Base-by-base conservation (phyloP, 1,140 invertebrate genomes). In the Zaprionus vittiger region DNA sequence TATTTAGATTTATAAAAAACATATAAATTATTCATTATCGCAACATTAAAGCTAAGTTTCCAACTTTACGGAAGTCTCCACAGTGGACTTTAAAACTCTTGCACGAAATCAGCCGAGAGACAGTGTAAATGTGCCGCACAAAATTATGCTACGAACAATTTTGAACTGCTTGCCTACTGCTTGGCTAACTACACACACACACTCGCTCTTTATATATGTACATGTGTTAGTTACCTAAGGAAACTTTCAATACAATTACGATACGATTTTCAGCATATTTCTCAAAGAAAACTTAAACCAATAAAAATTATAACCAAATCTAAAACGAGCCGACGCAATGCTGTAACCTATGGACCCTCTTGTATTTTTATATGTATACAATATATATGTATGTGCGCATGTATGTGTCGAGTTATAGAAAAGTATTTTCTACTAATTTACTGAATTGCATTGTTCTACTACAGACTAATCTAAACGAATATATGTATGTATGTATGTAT, bases 371-470 rank as follows among this genome's bases (percentile, higher is more conserved):
- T 89, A 89, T 81, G 74, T 72, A 62, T 86, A 64, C 60, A 52
- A 31, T 34, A 59, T 54, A 52, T 41, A 37, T 65, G 37, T 55
- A 41, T 55, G 15, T 66, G 28, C 38, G 34, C 22, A 44, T 73
- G 41, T 61, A 56, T 59, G 54, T 68, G 59, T 38, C 59, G 41
- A 28, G 34, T 47, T 47, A 47, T 17, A 47, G 41, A 17, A 47
- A 47, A 47, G 34, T 84, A 89, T 89, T 89, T 89, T 89, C 84
- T 89, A 89, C 84, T 83, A 67, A 89, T 83, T 89, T 89, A 89
- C 81, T 76, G 31, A 89, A 71, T 68, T 60, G 57, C 38, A 65
- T 31, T 55, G 15, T 22, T 54, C 62, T 59, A 54, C 37, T 71
- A 41, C 69, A 24, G 55, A 59, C 28, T 49, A 55, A 65, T 52